phyloP scores from a whole-genome alignment of 1,140 invertebrate genomes.

The Hycleus phaleratus region DNA sequence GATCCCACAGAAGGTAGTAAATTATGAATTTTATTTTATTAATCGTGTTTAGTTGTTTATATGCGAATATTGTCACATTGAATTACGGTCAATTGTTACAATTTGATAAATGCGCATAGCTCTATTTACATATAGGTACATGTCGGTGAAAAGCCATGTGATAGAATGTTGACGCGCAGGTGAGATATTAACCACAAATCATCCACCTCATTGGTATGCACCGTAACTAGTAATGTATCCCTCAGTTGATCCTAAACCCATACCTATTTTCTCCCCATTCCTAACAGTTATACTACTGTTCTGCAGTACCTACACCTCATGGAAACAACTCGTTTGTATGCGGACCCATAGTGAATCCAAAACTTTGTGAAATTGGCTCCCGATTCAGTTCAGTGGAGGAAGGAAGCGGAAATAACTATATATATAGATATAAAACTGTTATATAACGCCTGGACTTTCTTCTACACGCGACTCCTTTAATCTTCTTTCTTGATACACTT shows the following conservation, averaged over 20 bases:
- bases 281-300: slow-evolving; percentile 11
- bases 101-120: too few relatives aligned
- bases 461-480: slow-evolving; percentile 39
- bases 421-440: not conserved
- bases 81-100: too few relatives aligned
- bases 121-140: not conserved
- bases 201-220: slow-evolving; percentile 1
- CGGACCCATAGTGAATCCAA: slow-evolving; percentile 39
- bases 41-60: not conserved
- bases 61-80: too few relatives aligned
- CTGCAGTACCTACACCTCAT: slow-evolving; percentile 7
- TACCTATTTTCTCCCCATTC: not conserved
- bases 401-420: slow-evolving; percentile 34
- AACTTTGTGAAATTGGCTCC: slow-evolving; percentile 45
- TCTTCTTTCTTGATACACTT: slow-evolving; percentile 54
- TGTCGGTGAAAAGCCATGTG: not conserved
- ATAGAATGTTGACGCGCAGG: not conserved
- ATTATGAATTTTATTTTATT: not conserved
- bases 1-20: slow-evolving; percentile 65
- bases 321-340: slow-evolving; percentile 42
- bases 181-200: not conserved
- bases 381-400: slow-evolving; percentile 44
- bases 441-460: slow-evolving; percentile 18
- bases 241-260: not conserved
- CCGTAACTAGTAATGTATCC: slow-evolving; percentile 6